Evolutionary conservation across 1,140 invertebrate species (phyloP).

Genomic region (Drosophila pruinosa): DNA sequence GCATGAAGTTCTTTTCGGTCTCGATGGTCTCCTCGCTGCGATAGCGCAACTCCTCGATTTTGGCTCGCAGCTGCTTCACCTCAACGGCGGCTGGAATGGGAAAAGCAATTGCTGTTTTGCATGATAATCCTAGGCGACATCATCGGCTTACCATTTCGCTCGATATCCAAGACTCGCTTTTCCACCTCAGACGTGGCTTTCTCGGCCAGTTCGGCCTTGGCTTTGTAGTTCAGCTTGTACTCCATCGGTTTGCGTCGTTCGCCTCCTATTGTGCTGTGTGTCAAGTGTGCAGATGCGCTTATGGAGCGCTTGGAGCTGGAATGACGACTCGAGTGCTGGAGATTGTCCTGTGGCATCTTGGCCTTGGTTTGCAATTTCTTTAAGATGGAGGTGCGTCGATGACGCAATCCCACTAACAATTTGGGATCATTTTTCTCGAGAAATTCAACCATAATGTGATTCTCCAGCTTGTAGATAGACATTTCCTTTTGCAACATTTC

Average conservation of each 20-base stretch:
- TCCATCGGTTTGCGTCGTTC: constrained; percentile 48
- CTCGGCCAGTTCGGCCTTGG: constrained; percentile 75
- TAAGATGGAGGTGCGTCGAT: constrained; percentile 59
- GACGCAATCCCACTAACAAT: constrained; percentile 56
- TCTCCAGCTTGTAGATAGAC: constrained; percentile 62
- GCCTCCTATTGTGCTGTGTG: background rate
- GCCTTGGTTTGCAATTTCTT: constrained; percentile 21
- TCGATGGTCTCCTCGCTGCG: constrained; percentile 69
- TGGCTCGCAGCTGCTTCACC: constrained; percentile 68
- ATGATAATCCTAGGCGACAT: background rate
- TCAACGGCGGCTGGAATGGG: constrained; percentile 54
- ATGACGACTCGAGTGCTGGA: constrained; percentile 33
- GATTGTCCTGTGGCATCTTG: background rate
- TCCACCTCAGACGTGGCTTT: constrained; percentile 66
- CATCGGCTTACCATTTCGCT: constrained; percentile 53
- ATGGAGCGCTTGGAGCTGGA: constrained; percentile 63
- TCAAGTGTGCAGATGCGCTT: constrained; percentile 33
- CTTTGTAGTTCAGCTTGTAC: constrained; percentile 62
- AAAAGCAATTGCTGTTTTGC: background rate
- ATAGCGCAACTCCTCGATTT: constrained; percentile 70
- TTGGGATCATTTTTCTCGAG: constrained; percentile 79
- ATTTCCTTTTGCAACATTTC: constrained; percentile 58
- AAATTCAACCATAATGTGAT: constrained; percentile 70
- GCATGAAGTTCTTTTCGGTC: constrained; percentile 70
- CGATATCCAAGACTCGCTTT: constrained; percentile 63